Evolutionary conservation across 2,888 invertebrate genomes (phyloP), one percentile per base, ranked within the genome.

Genomic region (Fragum whitleyi): DNA sequence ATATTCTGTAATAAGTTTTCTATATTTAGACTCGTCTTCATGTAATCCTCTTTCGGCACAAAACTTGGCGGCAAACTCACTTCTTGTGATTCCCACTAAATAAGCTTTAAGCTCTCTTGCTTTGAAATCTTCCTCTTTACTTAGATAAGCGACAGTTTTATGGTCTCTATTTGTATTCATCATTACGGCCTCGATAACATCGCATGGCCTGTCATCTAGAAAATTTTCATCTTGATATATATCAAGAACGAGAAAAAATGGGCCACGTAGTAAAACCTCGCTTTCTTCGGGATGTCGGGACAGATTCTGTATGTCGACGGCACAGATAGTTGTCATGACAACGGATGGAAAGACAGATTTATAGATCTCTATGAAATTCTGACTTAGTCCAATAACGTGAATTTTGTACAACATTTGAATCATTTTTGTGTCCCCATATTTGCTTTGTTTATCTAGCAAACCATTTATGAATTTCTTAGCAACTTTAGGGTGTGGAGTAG

Each of bases 151-250:
- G 0, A 86, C 83, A 11, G 80, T 72, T 19, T 87, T 84, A 70
- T 88, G 88, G 55, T 88, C 88, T 19, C 88, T 73, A 72, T 88
- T 88, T 11, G 85, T 74, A 67, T 87, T 88, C 51, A 88, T 53
- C 81, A 86, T 87, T 19, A 87, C 85, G 2, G 77, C 74, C 26
- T 88, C 86, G 1, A 88, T 51, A 53, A 87, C 77, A 61, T 75
- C 16, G 59, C 81, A 82, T 53, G 77, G 68, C 55, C 71, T 28
- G 2, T 76, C 86, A 16, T 77, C 26, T 6, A 29, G 19, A 23
- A 26, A 67, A 1, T 36, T 26, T 5, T 76, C 71, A 16, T 79
- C 79, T 28, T 79, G 69, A 42, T 81, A 77, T 42, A 86, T 39
- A 57, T 85, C 80, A 5, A 88, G 71, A 28, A 87, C 72, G 21